Evolutionary conservation across 1,140 invertebrate species (phyloP).

Genomic region (Drosophila orosa): DNA sequence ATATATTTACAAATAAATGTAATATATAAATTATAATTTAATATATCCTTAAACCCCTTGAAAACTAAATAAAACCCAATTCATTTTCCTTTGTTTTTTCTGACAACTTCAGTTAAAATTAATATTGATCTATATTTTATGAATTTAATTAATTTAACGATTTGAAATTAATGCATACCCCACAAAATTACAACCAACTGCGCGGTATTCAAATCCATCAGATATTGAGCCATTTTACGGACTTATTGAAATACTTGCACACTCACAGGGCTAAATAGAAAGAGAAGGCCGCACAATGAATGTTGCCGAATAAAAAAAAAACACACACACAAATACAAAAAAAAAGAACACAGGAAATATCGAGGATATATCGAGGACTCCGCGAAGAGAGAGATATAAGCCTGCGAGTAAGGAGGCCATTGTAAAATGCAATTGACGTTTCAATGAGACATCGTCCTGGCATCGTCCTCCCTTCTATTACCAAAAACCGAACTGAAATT

Average conservation of each 20-base stretch:
- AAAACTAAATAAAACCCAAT: background rate
- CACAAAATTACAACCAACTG: background rate
- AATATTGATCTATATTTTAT: too few species aligned
- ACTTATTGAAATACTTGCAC: slow-evolving; percentile 46
- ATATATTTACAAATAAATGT: background rate
- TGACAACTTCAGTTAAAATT: too few species aligned
- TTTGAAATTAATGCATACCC: slow-evolving; percentile 6
- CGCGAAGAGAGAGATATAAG: background rate
- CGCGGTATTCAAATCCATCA: slow-evolving; percentile 35
- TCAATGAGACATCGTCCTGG: slow-evolving; percentile 59
- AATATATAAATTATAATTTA: background rate
- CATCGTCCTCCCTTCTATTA: slow-evolving; percentile 3
- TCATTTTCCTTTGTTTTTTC: background rate
- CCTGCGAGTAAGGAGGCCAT: slow-evolving; percentile 37
- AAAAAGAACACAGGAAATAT: slow-evolving; percentile 1
- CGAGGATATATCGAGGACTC: slow-evolving; percentile 9
- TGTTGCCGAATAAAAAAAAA: slow-evolving; percentile 25
- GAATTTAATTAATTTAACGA: too few species aligned
- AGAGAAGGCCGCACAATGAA: slow-evolving; percentile 13
- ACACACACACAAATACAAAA: background rate
- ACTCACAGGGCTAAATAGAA: slow-evolving; percentile 19
- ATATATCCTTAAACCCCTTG: background rate
- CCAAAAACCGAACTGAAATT: slow-evolving; percentile 56
- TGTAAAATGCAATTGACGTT: slow-evolving; percentile 71
- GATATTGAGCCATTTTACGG: slow-evolving; percentile 46